phyloP scores from a whole-genome alignment of 2,888 invertebrate species.

The Strigamia crassipes region DNA sequence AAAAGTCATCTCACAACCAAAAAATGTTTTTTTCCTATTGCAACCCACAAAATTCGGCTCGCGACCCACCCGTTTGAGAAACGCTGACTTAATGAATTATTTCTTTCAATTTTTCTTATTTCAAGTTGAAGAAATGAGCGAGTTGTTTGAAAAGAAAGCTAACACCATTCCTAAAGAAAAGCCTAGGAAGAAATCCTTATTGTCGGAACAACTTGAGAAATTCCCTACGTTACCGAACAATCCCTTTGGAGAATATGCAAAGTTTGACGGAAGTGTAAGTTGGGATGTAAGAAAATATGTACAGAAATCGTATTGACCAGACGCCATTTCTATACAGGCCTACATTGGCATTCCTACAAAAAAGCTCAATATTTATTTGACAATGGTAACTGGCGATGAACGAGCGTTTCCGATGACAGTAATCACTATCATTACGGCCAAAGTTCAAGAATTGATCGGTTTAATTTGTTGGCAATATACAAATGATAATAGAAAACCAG shows the following conservation, averaged over 20 bases:
- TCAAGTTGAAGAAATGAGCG: constrained; percentile 52
- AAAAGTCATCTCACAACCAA: no score
- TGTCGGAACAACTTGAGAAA: constrained; percentile 76
- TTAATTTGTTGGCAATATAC: constrained; percentile 75
- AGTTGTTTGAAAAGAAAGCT: constrained; percentile 53
- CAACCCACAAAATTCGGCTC: no score
- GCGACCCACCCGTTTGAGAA: no score
- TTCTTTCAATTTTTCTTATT: neutral
- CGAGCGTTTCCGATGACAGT: constrained; percentile 83
- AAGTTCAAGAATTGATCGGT: constrained; percentile 86
- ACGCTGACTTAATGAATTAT: no score
- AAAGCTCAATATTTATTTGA: constrained; percentile 86
- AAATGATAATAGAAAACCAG: constrained; percentile 66
- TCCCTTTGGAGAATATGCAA: constrained; percentile 86
- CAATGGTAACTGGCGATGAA: constrained; percentile 79
- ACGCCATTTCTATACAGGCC: constrained; percentile 56
- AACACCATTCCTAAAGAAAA: constrained; percentile 69
- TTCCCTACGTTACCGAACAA: constrained; percentile 78
- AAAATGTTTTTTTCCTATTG: no score
- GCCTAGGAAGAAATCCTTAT: constrained; percentile 63
- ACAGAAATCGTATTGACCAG: neutral
- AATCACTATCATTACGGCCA: constrained; percentile 79
- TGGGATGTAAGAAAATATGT: neutral
- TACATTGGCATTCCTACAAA: constrained; percentile 78
- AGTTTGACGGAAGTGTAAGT: constrained; percentile 79